phyloP scores from a whole-genome alignment of 2,888 invertebrate species.

The Stratiomys singularior region DNA sequence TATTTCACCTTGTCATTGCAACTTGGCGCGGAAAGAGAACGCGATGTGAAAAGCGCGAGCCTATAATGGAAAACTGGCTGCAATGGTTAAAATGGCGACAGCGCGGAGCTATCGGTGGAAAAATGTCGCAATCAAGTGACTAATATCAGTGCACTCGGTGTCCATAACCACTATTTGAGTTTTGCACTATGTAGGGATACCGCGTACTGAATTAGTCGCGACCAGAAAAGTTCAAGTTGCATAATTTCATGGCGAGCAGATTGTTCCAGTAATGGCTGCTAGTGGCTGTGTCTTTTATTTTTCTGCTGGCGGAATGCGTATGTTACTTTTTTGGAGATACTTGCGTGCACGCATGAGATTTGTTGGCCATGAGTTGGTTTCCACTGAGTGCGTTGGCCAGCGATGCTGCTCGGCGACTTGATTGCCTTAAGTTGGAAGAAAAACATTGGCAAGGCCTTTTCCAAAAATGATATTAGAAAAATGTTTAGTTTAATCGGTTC shows the following conservation, averaged over 20 bases:
- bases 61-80: slow-evolving; percentile 11
- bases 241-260: slow-evolving; percentile 42
- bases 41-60: neutral
- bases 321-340: neutral
- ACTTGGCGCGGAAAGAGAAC: neutral
- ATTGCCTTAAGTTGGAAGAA: neutral
- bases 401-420: neutral
- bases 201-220: neutral
- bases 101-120: neutral
- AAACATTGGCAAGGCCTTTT: slow-evolving; percentile 2
- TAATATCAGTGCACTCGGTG: neutral
- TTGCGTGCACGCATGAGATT: neutral
- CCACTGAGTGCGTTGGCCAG: neutral
- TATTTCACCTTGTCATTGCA: slow-evolving; percentile 45
- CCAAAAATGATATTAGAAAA: neutral
- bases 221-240: slow-evolving; percentile 14
- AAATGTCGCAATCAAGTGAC: neutral
- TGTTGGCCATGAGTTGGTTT: slow-evolving; percentile 4
- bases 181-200: neutral
- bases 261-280: neutral
- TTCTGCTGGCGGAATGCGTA: neutral
- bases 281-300: neutral
- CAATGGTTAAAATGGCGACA: neutral
- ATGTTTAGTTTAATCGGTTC: too few relatives aligned
- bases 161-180: neutral